Conservation (phyloP, 1,140 invertebrate species). For the Drosophila asahinai region DNA sequence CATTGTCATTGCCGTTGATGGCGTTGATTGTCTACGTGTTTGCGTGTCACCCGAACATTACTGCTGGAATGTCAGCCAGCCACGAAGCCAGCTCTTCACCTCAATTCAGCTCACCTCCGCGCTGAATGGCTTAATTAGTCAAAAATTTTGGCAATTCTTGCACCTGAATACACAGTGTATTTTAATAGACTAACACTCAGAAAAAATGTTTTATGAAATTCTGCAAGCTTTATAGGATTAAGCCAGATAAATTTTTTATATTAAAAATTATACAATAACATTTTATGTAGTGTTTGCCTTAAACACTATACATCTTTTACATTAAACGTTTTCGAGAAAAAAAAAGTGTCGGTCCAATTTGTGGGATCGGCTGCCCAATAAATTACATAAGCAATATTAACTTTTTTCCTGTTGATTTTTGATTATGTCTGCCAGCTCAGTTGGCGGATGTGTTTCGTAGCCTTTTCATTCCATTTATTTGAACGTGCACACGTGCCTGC, state of each 20-base stretch:
- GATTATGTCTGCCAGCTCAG: slow-evolving; percentile 29
- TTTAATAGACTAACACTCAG: neutral
- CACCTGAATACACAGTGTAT: slow-evolving; percentile 1
- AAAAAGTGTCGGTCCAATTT: slow-evolving; percentile 3
- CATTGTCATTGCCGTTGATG: slow-evolving; percentile 46
- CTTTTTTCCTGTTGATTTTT: slow-evolving; percentile 43
- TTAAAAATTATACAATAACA: neutral
- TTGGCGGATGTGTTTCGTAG: slow-evolving; percentile 11
- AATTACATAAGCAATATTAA: slow-evolving; percentile 28
- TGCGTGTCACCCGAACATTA: slow-evolving; percentile 71
- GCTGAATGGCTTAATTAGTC: slow-evolving; percentile 73
- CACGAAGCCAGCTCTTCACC: slow-evolving; percentile 19
- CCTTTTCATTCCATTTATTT: slow-evolving; percentile 7
- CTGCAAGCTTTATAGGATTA: neutral
- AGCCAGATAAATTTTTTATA: too few relatives aligned
- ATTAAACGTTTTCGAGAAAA: neutral
- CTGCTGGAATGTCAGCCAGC: slow-evolving; percentile 32
- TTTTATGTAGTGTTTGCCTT: neutral
- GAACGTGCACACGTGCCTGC: slow-evolving; percentile 55
- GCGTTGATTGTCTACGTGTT: slow-evolving; percentile 78
- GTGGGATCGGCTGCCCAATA: slow-evolving; percentile 12
- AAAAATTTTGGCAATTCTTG: slow-evolving; percentile 66
- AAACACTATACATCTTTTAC: neutral
- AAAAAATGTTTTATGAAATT: neutral
- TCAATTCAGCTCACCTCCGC: neutral